phyloP scores from a whole-genome alignment of 2,113 vertebrate species.

The Caranx ignobilis region DNA sequence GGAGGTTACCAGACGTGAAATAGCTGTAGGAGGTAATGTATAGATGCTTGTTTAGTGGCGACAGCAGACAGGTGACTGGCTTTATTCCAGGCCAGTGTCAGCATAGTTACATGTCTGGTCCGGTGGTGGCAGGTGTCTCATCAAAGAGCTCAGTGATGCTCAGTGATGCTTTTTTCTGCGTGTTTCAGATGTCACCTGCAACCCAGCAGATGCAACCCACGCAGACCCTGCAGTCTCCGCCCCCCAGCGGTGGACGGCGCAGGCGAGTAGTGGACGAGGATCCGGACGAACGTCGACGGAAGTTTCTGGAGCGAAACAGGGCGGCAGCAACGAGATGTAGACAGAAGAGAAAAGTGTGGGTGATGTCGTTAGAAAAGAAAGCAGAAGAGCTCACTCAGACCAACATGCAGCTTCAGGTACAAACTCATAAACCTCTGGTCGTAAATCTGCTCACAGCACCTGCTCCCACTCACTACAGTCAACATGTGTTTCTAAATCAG shows the following conservation, averaged over 20 bases:
- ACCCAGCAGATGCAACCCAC: conserved; percentile 98
- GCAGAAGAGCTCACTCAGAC: conserved; percentile 99
- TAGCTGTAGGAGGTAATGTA: conserved; percentile 67
- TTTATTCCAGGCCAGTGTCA: conserved; percentile 55
- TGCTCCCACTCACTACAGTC: not conserved
- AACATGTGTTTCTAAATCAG: not conserved
- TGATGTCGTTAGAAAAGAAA: conserved; percentile 99
- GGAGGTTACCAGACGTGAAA: conserved; percentile 73
- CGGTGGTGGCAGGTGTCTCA: conserved; percentile 29
- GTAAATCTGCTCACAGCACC: not conserved
- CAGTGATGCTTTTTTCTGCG: not conserved
- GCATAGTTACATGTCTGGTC: conserved; percentile 28
- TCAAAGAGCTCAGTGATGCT: conserved; percentile 42
- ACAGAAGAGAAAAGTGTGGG: conserved; percentile 99
- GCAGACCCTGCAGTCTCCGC: conserved; percentile 94
- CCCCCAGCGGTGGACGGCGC: conserved; percentile 93
- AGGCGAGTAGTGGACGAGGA: conserved; percentile 96
- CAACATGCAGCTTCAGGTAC: conserved; percentile 99
- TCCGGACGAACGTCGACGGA: conserved; percentile 95
- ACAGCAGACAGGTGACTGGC: conserved; percentile 72
- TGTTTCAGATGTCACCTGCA: conserved; percentile 92
- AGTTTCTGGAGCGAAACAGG: conserved; percentile 98
- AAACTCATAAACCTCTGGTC: not conserved
- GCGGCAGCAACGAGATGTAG: conserved; percentile 97
- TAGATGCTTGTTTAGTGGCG: conserved; percentile 61